phyloP scores from a whole-genome alignment of 1,140 invertebrate species.

The Leguminivora glycinivorella region DNA sequence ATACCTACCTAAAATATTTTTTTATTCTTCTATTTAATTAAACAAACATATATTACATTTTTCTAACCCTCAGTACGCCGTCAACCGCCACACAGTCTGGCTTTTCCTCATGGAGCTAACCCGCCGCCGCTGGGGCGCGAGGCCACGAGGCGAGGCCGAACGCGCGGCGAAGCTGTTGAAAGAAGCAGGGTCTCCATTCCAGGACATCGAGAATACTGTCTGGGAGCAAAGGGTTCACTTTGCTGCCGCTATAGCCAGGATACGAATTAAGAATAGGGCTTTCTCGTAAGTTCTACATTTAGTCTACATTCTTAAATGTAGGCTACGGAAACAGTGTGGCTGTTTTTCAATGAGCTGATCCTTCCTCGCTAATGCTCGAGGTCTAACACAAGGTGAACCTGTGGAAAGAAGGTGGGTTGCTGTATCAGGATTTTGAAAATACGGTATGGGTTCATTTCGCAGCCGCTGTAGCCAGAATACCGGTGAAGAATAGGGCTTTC shows the following conservation, averaged over 20 bases:
- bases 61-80: slow-evolving; percentile 41
- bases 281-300: slow-evolving; percentile 65
- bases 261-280: slow-evolving; percentile 85
- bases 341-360: no score
- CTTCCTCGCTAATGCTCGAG: background rate
- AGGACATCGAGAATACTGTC: slow-evolving; percentile 80
- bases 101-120: slow-evolving; percentile 71
- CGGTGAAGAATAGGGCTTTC: slow-evolving; percentile 86
- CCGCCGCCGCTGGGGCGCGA: slow-evolving; percentile 58
- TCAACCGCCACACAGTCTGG: slow-evolving; percentile 59
- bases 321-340: no score
- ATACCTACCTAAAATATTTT: no score
- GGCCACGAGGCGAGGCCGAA: slow-evolving; percentile 53
- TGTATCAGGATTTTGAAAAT: slow-evolving; percentile 78
- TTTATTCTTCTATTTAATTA: no score
- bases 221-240: slow-evolving; percentile 82
- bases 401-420: slow-evolving; percentile 49
- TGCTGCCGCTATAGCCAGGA: slow-evolving; percentile 84
- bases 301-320: background rate
- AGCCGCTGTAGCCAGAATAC: slow-evolving; percentile 84
- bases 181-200: slow-evolving; percentile 54
- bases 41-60: slow-evolving; percentile 22
- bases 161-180: slow-evolving; percentile 47
- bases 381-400: slow-evolving; percentile 48
- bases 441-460: slow-evolving; percentile 83